Conservation (phyloP, 1,140 invertebrate species). For the Drosophila micromelanica region DNA sequence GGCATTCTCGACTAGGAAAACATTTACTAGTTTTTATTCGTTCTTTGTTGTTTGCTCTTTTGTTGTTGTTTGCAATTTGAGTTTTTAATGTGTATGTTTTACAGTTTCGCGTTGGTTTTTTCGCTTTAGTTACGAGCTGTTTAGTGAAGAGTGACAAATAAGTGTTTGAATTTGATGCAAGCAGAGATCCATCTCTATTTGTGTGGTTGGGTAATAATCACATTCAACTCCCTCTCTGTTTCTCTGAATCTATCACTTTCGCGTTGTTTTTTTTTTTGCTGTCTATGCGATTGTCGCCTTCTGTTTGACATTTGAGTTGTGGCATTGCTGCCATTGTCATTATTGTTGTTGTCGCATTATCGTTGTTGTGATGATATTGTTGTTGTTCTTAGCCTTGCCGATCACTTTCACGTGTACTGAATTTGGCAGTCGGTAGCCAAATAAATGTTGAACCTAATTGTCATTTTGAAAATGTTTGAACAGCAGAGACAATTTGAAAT, state of each 20-base stretch:
- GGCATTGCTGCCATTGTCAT: constrained; percentile 70
- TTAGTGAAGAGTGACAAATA: constrained; percentile 21
- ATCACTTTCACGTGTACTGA: constrained; percentile 58
- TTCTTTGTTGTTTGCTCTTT: background rate
- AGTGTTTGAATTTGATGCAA: background rate
- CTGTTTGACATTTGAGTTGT: constrained; percentile 71
- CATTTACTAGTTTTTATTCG: background rate
- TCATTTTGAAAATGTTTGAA: constrained; percentile 40
- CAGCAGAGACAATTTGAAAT: constrained; percentile 4
- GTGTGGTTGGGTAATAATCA: background rate
- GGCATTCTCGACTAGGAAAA: background rate
- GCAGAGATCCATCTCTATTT: background rate
- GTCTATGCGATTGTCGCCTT: constrained; percentile 51
- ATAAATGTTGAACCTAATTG: constrained; percentile 64
- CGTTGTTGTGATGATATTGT: constrained; percentile 23
- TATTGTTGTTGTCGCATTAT: constrained; percentile 34
- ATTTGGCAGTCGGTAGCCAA: constrained; percentile 55
- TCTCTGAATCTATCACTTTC: background rate
- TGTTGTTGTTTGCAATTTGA: constrained; percentile 31
- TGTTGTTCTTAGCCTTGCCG: constrained; percentile 22
- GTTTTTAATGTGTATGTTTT: constrained; percentile 29
- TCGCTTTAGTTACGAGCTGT: constrained; percentile 28
- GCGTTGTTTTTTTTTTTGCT: constrained; percentile 19
- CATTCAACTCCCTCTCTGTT: background rate
- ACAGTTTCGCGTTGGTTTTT: constrained; percentile 20